Percentiles rank a stretch among this genome's conserved stretches.
Conservation (phyloP, 2,888 invertebrate genomes). For the Cylloceria caligata region DNA sequence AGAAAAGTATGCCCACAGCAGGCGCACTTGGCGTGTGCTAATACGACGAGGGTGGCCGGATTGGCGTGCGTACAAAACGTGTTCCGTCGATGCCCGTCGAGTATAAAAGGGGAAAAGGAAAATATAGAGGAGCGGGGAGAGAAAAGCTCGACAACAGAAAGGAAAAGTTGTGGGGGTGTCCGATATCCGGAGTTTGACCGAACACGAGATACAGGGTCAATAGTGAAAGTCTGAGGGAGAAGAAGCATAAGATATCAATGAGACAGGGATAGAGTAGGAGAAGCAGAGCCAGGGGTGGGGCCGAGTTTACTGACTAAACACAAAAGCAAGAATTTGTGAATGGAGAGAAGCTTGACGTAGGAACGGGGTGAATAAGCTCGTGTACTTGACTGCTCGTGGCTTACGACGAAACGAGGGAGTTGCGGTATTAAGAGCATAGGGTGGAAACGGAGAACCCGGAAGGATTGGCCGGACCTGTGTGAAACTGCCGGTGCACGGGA, state of each 20-base stretch:
- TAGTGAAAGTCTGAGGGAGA: slow-evolving; percentile 36
- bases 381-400: slow-evolving; percentile 61
- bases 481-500: slow-evolving; percentile 53
- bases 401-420: slow-evolving; percentile 44
- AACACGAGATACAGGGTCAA: slow-evolving; percentile 18
- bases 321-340: slow-evolving; percentile 56
- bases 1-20: slow-evolving; percentile 11
- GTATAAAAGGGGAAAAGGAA: slow-evolving; percentile 2
- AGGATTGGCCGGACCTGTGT: slow-evolving; percentile 51
- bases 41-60: slow-evolving; percentile 12
- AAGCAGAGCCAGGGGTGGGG: slow-evolving; percentile 36
- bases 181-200: slow-evolving; percentile 44
- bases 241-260: slow-evolving; percentile 50
- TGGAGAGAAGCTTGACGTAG: slow-evolving; percentile 41
- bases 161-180: slow-evolving; percentile 34
- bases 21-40: slow-evolving; percentile 19
- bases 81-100: slow-evolving; percentile 1
- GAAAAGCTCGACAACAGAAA: slow-evolving; percentile 20
- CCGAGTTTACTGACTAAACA: slow-evolving; percentile 64
- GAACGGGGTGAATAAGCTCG: slow-evolving; percentile 59
- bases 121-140: not conserved
- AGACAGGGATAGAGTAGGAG: slow-evolving; percentile 37
- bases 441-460: slow-evolving; percentile 33
- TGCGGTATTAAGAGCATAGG: slow-evolving; percentile 18
- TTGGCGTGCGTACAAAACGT: slow-evolving; percentile 36